These are phyloP conservation scores for Agonopterix heracliana DNA, from an alignment of 2,888 invertebrate genomes.

Conservation along the genomic window DNA sequence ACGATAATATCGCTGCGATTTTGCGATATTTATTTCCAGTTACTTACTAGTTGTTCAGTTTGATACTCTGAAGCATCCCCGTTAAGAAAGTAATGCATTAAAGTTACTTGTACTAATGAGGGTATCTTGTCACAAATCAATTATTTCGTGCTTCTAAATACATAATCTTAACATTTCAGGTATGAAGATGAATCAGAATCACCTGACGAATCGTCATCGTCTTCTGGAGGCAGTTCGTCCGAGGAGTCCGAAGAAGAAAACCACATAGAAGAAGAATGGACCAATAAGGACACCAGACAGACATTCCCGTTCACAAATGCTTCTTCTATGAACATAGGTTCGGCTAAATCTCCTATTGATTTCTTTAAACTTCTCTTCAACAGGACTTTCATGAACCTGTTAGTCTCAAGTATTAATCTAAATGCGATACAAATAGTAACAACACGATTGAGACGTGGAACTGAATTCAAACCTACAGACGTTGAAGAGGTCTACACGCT, in stretches of 20 bases:
- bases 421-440: neutral
- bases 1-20: too few species aligned
- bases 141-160: neutral
- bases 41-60: too few species aligned
- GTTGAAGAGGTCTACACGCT: constrained; percentile 2
- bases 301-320: neutral
- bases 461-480: constrained; percentile 1
- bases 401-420: constrained; percentile 2
- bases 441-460: neutral
- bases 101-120: too few species aligned
- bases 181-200: neutral
- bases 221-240: neutral
- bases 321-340: neutral
- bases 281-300: neutral
- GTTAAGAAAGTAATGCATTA: too few species aligned
- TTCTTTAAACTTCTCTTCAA: constrained; percentile 1
- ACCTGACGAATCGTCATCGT: neutral
- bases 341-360: neutral
- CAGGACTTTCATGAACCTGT: neutral
- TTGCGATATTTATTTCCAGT: too few species aligned
- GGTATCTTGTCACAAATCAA: too few species aligned
- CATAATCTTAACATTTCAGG: neutral
- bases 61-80: too few species aligned
- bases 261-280: neutral
- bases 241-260: neutral